Conservation (phyloP, 1,140 invertebrate genomes). For the Neoseiulus cucumeris region DNA sequence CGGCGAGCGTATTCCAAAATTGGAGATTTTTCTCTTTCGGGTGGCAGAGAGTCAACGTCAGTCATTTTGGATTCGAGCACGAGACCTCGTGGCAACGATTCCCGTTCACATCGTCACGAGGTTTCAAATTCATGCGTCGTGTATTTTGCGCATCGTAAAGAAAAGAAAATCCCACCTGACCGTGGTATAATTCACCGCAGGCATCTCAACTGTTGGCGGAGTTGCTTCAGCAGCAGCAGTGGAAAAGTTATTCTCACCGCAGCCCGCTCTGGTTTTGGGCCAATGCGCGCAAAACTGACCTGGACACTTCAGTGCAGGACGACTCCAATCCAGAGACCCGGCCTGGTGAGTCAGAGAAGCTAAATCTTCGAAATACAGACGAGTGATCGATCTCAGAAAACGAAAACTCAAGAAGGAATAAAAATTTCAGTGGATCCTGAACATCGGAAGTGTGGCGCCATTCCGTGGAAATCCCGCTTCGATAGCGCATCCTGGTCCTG, state of each 20-base stretch:
- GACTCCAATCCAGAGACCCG: background rate
- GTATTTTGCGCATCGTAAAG: too few relatives aligned
- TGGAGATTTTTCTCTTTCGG: too few relatives aligned
- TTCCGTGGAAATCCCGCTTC: background rate
- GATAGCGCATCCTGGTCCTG: background rate
- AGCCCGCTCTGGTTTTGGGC: slow-evolving; percentile 2
- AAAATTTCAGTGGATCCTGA: background rate
- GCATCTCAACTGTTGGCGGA: background rate
- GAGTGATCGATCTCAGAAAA: background rate
- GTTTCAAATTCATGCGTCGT: too few relatives aligned
- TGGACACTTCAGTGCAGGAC: background rate
- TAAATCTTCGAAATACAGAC: background rate
- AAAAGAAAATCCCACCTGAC: too few relatives aligned
- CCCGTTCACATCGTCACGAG: too few relatives aligned
- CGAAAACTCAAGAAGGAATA: background rate
- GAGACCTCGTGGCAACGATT: too few relatives aligned
- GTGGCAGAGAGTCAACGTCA: too few relatives aligned
- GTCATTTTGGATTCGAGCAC: too few relatives aligned
- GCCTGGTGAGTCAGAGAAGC: background rate
- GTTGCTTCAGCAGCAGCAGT: background rate
- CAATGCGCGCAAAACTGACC: background rate
- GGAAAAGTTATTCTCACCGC: slow-evolving; percentile 5
- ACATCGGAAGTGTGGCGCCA: slow-evolving; percentile 1
- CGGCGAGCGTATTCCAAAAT: too few relatives aligned
- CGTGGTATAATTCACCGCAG: background rate